These are phyloP conservation scores for Axis porcinus DNA, from an alignment of 2,113 vertebrate genomes.

Conservation along the genomic window DNA sequence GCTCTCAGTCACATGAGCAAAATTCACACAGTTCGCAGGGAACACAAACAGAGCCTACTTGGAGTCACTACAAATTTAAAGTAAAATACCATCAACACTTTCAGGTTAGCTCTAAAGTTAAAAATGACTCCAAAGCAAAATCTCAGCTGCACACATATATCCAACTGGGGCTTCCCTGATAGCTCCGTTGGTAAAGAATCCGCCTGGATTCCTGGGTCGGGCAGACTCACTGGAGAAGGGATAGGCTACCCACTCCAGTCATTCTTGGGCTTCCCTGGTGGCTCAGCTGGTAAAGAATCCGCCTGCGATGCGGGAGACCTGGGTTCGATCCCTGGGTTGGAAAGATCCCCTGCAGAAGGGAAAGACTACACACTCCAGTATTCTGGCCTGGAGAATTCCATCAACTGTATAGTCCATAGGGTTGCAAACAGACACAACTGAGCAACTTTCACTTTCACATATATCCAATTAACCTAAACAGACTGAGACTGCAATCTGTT, in stretches of 20 bases:
- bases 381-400: neutral
- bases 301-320: neutral
- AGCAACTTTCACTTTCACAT: neutral
- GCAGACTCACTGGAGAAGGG: neutral
- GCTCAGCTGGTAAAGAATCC: neutral
- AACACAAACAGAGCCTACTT: neutral
- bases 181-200: neutral
- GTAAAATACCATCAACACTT: neutral
- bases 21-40: neutral
- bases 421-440: neutral
- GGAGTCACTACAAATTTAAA: neutral
- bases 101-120: neutral
- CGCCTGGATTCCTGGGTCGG: fast-evolving
- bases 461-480: neutral
- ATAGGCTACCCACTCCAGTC: neutral
- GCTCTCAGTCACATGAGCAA: neutral
- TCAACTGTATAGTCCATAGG: neutral
- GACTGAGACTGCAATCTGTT: neutral
- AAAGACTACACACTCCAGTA: neutral
- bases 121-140: neutral
- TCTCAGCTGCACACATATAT: slow-evolving; percentile 15
- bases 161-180: neutral
- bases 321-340: neutral
- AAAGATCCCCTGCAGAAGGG: neutral
- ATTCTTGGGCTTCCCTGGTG: neutral